Evolutionary conservation across 2,888 invertebrate genomes (phyloP).

Genomic region (Napeogenes inachia): DNA sequence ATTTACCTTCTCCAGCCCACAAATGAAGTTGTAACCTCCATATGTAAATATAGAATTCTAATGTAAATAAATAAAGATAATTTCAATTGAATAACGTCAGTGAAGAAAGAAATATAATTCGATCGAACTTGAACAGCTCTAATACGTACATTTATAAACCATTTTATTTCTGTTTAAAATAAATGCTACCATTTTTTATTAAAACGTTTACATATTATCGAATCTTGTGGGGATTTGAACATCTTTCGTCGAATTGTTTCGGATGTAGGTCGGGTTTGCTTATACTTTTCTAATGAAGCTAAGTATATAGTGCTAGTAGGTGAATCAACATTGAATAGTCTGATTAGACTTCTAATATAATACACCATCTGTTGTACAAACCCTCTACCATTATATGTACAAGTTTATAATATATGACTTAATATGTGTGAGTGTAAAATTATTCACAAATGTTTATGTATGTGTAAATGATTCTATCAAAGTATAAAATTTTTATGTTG

Average conservation of each 20-base stretch:
- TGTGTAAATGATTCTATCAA: too few relatives aligned
- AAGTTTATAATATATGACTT: too few relatives aligned
- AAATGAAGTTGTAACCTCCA: slow-evolving; percentile 35
- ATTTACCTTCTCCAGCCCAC: not conserved
- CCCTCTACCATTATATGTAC: not conserved
- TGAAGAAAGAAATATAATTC: slow-evolving; percentile 37
- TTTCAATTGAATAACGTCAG: slow-evolving; percentile 21
- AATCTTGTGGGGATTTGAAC: slow-evolving; percentile 9
- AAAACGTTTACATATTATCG: slow-evolving; percentile 19
- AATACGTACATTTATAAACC: slow-evolving; percentile 21
- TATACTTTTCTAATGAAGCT: slow-evolving; percentile 25
- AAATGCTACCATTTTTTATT: slow-evolving; percentile 10
- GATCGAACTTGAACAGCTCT: slow-evolving; percentile 39
- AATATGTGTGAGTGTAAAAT: too few relatives aligned
- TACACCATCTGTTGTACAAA: not conserved
- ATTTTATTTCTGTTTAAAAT: slow-evolving; percentile 27
- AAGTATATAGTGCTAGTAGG: slow-evolving; percentile 6
- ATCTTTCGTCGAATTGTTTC: slow-evolving; percentile 16
- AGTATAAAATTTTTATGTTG: too few relatives aligned
- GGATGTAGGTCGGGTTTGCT: slow-evolving; percentile 32
- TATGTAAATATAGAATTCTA: slow-evolving; percentile 47
- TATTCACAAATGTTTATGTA: too few relatives aligned
- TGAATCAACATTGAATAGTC: slow-evolving; percentile 8
- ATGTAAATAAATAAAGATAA: slow-evolving; percentile 39
- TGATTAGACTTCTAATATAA: not conserved